Conservation (phyloP, 2,888 invertebrate genomes). For the Gerris lacustris region DNA sequence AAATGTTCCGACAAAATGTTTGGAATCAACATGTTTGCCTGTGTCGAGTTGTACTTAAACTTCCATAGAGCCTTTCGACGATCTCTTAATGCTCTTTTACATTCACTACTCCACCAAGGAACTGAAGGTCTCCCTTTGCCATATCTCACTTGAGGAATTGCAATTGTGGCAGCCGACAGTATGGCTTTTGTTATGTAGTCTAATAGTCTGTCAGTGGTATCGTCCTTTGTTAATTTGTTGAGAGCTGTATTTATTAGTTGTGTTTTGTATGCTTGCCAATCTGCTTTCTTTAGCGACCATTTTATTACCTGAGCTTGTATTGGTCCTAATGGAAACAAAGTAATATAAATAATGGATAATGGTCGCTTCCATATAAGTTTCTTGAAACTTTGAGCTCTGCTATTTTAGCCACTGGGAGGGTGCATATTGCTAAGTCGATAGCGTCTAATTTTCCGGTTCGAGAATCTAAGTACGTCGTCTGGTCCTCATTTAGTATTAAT, state of each 20-base stretch:
- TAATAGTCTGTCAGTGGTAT: not conserved
- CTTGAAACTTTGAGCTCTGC: not conserved
- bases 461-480: not conserved
- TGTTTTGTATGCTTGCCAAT: not conserved
- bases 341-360: not conserved
- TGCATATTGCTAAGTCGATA: not conserved
- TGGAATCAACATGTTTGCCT: not conserved
- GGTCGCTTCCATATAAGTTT: not conserved
- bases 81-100: not conserved
- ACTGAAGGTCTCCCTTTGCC: not conserved
- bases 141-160: not conserved
- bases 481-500: not conserved
- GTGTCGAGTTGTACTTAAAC: not conserved
- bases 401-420: not conserved
- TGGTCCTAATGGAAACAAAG: not conserved
- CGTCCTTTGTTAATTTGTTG: not conserved
- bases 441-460: not conserved
- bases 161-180: not conserved
- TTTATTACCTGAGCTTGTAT: not conserved
- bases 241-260: not conserved
- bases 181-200: not conserved
- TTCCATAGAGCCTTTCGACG: not conserved
- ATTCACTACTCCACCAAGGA: not conserved
- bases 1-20: too few species aligned
- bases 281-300: not conserved